A percentile compares a stretch with the other conserved stretches of the same genome.
Conservation (phyloP, 2,797 vertebrate species). For the Pitangus sulphuratus region DNA sequence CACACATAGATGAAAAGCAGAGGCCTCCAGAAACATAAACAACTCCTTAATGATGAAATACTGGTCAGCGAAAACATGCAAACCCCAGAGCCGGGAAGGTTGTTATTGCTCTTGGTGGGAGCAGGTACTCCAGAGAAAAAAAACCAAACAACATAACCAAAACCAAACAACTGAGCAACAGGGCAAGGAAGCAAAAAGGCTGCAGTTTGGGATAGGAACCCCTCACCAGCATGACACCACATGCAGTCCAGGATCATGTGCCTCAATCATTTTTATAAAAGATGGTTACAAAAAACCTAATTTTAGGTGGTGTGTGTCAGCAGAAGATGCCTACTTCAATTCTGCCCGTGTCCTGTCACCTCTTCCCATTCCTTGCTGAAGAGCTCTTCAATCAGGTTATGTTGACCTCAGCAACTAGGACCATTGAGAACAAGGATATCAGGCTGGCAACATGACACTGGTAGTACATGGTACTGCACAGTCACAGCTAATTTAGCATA, state of each 20-base stretch:
- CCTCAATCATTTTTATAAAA: background rate
- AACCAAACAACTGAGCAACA: background rate
- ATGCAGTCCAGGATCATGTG: background rate
- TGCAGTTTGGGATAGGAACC: background rate
- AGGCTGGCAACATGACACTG: background rate
- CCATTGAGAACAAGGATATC: background rate
- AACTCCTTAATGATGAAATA: background rate
- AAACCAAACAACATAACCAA: no score
- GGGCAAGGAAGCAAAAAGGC: background rate
- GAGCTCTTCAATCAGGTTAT: background rate
- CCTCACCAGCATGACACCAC: background rate
- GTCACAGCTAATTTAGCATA: background rate
- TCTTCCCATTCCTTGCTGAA: background rate
- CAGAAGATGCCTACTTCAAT: background rate
- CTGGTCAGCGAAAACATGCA: background rate
- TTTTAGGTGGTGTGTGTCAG: accelerated
- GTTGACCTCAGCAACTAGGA: background rate
- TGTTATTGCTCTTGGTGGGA: background rate
- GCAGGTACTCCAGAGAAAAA: background rate
- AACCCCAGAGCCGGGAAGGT: background rate
- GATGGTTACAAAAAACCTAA: background rate
- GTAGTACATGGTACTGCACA: background rate
- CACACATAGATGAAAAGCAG: background rate
- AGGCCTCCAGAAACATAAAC: background rate
- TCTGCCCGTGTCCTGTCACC: background rate